These are phyloP conservation scores for Steinernema scapterisci DNA, from an alignment of 2,888 invertebrate species.

Conservation along the genomic window DNA sequence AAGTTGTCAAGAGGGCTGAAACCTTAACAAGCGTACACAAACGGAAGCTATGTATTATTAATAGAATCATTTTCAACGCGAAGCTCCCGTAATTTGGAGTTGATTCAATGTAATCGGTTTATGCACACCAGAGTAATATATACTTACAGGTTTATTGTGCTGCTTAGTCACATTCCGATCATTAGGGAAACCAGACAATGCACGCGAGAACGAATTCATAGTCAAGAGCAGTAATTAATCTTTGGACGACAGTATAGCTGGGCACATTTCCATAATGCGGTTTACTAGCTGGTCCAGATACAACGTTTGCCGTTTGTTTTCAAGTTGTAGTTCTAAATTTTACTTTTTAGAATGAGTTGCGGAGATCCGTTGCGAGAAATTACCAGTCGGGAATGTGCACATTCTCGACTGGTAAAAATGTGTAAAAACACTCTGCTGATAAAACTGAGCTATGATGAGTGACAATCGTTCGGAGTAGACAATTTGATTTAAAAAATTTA, in stretches of 20 bases:
- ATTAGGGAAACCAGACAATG: not conserved
- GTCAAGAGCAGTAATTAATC: not conserved
- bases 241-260: slow-evolving; percentile 3
- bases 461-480: too few species aligned
- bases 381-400: too few species aligned
- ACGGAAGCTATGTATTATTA: too few species aligned
- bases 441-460: too few species aligned
- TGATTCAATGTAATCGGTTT: too few species aligned
- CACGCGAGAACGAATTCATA: not conserved
- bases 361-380: too few species aligned
- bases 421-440: too few species aligned
- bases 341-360: too few species aligned
- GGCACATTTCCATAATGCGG: slow-evolving; percentile 28
- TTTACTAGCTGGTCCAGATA: slow-evolving; percentile 19
- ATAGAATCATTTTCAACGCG: too few species aligned
- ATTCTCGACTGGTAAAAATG: too few species aligned
- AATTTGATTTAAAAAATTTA: not conserved
- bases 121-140: too few species aligned
- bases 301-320: slow-evolving; percentile 6
- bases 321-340: not conserved
- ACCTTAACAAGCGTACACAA: not conserved
- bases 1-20: not conserved
- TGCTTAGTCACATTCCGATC: not conserved
- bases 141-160: not conserved
- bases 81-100: too few species aligned